Conservation (phyloP, 2,888 invertebrate genomes). For the Mythimna ferrago region DNA sequence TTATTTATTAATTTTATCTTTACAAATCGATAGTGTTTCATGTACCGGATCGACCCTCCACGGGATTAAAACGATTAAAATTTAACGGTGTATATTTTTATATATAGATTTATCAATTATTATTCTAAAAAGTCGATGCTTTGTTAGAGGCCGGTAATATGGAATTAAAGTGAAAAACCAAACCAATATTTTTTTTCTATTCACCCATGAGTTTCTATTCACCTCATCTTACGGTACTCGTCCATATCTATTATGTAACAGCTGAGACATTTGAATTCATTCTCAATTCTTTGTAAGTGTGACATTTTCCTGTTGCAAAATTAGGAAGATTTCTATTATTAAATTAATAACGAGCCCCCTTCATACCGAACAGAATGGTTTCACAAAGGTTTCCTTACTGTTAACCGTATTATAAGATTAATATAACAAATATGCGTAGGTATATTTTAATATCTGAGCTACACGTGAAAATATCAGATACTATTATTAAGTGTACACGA, state of each 20-base stretch:
- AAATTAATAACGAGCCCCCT: background rate
- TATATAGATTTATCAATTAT: too few relatives aligned
- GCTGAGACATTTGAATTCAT: background rate
- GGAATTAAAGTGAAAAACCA: too few relatives aligned
- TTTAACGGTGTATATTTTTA: too few relatives aligned
- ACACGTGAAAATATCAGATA: background rate
- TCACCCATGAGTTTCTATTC: too few relatives aligned
- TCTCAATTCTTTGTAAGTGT: background rate
- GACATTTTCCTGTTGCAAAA: conserved; percentile 4
- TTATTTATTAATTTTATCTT: too few relatives aligned
- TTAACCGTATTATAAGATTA: background rate
- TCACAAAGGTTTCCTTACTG: background rate
- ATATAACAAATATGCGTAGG: background rate
- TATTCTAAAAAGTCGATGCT: too few relatives aligned
- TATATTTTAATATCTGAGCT: conserved; percentile 17
- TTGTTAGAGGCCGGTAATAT: too few relatives aligned
- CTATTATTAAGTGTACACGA: background rate
- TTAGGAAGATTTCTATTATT: background rate
- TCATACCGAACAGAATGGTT: background rate
- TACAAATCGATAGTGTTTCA: too few relatives aligned
- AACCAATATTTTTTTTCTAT: too few relatives aligned
- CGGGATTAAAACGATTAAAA: too few relatives aligned
- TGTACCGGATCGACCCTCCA: too few relatives aligned
- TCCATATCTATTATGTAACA: background rate
- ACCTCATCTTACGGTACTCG: too few relatives aligned